Evolutionary conservation across 2,888 invertebrate genomes (phyloP).

Genomic region (Pseudococcus jackbeardsleyi): DNA sequence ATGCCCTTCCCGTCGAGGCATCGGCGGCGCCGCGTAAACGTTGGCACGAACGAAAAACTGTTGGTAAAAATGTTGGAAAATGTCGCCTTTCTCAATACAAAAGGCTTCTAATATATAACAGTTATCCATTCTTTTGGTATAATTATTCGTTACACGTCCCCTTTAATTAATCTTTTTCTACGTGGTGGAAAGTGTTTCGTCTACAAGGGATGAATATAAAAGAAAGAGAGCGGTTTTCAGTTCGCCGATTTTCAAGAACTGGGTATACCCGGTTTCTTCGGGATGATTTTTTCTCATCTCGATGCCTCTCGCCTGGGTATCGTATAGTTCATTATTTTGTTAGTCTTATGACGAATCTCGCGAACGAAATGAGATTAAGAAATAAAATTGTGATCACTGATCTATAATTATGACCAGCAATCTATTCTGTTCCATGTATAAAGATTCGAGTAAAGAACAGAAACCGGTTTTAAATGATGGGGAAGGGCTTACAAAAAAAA

Average conservation of each 20-base stretch:
- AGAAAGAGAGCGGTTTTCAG: slow-evolving; percentile 60
- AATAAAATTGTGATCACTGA: no score
- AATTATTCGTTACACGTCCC: slow-evolving; percentile 67
- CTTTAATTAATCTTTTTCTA: slow-evolving; percentile 66
- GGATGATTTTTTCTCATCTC: neutral
- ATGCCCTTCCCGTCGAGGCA: neutral
- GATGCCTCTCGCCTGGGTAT: no score
- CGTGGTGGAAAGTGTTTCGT: slow-evolving; percentile 57
- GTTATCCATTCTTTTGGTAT: slow-evolving; percentile 66
- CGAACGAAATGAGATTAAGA: no score
- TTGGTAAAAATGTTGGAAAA: slow-evolving; percentile 67
- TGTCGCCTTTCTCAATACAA: slow-evolving; percentile 66
- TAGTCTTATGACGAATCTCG: no score
- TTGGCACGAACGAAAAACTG: slow-evolving; percentile 58
- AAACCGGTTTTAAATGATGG: no score
- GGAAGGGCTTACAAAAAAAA: no score
- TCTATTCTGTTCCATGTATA: no score
- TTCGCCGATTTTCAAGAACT: slow-evolving; percentile 57
- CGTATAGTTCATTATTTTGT: no score
- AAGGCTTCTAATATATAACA: slow-evolving; percentile 66
- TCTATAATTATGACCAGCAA: no score
- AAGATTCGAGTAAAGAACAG: no score
- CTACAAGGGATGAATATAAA: slow-evolving; percentile 56
- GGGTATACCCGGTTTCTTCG: neutral
- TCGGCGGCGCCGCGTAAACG: neutral